A percentile compares a stretch with the other conserved stretches of the same genome.
Evolutionary conservation across 2,797 vertebrate genomes (phyloP).

Genomic region (Leptoclinus maculatus): DNA sequence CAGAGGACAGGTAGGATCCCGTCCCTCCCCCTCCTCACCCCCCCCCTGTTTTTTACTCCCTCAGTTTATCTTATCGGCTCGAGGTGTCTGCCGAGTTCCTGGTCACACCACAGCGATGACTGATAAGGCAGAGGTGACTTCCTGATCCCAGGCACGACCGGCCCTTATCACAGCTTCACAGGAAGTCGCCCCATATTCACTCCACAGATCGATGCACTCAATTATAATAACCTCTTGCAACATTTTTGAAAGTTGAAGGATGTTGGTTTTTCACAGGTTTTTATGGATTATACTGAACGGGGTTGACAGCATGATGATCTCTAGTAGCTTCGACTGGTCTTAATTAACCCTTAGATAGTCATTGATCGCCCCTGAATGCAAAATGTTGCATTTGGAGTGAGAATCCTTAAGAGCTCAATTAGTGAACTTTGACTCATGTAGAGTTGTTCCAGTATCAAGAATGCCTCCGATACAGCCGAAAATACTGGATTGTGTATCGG

Average conservation of each 20-base stretch:
- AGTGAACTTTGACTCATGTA: slow-evolving; percentile 2
- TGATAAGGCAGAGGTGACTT: slow-evolving; percentile 82
- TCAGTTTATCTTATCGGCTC: slow-evolving; percentile 71
- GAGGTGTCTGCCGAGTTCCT: slow-evolving; percentile 57
- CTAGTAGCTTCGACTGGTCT: background rate
- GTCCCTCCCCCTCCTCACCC: background rate
- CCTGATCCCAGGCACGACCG: slow-evolving; percentile 49
- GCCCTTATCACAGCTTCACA: slow-evolving; percentile 76
- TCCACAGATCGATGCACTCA: slow-evolving; percentile 70
- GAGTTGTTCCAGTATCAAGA: too few species aligned
- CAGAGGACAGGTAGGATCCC: slow-evolving; percentile 88
- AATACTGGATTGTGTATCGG: background rate
- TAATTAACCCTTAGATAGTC: slow-evolving; percentile 10
- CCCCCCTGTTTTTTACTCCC: background rate
- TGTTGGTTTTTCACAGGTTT: slow-evolving; percentile 30
- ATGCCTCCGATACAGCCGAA: background rate
- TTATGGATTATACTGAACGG: slow-evolving; percentile 21
- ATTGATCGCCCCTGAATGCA: background rate
- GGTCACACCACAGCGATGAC: slow-evolving; percentile 73
- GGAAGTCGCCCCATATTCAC: slow-evolving; percentile 61
- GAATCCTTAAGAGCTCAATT: background rate
- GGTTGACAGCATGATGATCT: background rate
- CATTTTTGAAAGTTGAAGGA: slow-evolving; percentile 24
- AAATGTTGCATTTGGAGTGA: background rate
- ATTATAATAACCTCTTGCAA: slow-evolving; percentile 49